Evolutionary conservation across 1,140 invertebrate species (phyloP).

Genomic region (Epicauta chinensis): DNA sequence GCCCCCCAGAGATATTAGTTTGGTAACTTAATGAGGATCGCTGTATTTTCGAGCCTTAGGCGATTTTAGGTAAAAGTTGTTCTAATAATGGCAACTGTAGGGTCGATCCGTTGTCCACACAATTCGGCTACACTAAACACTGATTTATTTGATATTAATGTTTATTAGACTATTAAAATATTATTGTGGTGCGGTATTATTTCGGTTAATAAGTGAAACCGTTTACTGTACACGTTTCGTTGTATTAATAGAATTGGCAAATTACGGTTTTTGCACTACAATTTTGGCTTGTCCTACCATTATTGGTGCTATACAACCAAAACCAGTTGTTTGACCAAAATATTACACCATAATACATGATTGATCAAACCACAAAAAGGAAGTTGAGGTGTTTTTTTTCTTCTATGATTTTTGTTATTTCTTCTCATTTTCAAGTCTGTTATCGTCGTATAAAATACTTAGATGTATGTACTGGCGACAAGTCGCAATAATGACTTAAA

Average conservation of each 20-base stretch:
- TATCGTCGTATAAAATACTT: slow-evolving; percentile 10
- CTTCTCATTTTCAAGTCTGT: neutral
- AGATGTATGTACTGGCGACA: neutral
- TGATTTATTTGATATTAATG: slow-evolving; percentile 7
- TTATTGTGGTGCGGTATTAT: slow-evolving; percentile 1
- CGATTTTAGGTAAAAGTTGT: too few species aligned
- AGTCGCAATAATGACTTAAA: slow-evolving; percentile 16
- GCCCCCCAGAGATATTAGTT: too few species aligned
- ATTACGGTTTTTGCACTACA: neutral
- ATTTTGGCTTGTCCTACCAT: too few species aligned
- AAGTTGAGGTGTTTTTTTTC: too few species aligned
- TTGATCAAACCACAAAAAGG: too few species aligned
- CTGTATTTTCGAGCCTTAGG: too few species aligned
- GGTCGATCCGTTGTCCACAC: neutral
- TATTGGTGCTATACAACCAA: too few species aligned
- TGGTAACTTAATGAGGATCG: too few species aligned
- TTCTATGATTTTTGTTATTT: too few species aligned
- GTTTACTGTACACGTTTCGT: neutral
- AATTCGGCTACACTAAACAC: slow-evolving; percentile 5
- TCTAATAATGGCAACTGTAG: too few species aligned
- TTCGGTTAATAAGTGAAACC: slow-evolving; percentile 6
- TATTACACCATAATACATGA: too few species aligned
- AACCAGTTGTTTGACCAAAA: too few species aligned
- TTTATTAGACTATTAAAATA: slow-evolving; percentile 14
- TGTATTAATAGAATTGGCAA: slow-evolving; percentile 5